Percentiles rank a stretch among this genome's conserved stretches.
These are phyloP conservation scores for Rhagonycha fulva DNA, from an alignment of 2,888 invertebrate species.

Conservation along the genomic window DNA sequence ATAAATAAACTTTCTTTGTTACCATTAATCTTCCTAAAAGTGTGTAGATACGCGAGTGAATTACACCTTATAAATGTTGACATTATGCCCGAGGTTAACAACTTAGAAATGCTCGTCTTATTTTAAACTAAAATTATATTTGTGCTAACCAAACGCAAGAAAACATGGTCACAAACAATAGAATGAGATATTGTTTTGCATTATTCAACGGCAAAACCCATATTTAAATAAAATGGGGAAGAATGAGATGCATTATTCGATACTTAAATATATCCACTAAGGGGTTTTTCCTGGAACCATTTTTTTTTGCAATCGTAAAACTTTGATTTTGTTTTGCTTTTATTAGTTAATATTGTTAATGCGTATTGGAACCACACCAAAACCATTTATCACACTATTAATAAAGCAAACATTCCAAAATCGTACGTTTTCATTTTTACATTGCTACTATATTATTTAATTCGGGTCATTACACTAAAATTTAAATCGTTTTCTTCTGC, in stretches of 20 bases:
- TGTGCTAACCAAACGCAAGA: conserved; percentile 4
- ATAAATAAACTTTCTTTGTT: not conserved
- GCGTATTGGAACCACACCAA: not conserved
- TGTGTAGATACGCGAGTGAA: not conserved
- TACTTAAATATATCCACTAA: not conserved
- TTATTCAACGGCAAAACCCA: conserved; percentile 2
- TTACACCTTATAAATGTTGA: not conserved
- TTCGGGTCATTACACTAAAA: not conserved
- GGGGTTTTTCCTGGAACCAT: not conserved
- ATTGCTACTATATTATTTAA: not conserved
- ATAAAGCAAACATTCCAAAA: not conserved
- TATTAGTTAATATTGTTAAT: not conserved
- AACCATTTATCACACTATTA: not conserved
- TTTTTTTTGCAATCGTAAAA: not conserved
- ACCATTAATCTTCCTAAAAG: not conserved
- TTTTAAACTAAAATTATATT: conserved; percentile 11
- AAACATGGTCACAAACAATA: conserved; percentile 10
- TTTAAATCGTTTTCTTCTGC: not conserved
- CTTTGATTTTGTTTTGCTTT: not conserved
- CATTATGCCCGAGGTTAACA: not conserved
- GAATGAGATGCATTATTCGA: not conserved
- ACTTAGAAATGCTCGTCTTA: not conserved
- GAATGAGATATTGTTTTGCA: conserved; percentile 7
- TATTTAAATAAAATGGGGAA: not conserved
- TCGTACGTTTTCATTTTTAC: not conserved